Conservation (phyloP, 2,113 vertebrate genomes). For the Azemiops feae region DNA sequence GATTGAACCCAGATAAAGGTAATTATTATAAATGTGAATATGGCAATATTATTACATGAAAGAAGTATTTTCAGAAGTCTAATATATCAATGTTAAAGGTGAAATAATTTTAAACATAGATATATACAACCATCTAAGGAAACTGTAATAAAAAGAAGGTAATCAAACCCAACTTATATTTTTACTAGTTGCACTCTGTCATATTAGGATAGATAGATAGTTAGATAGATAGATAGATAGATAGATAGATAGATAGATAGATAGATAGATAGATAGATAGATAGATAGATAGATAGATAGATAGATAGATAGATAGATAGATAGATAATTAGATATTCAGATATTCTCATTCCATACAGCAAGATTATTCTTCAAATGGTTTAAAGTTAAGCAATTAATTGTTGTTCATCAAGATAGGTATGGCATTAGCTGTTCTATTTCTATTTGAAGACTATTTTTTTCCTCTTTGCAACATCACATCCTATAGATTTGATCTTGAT, state of each 20-base stretch:
- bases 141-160: neutral
- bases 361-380: neutral
- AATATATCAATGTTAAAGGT: neutral
- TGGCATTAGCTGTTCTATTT: neutral
- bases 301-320: neutral
- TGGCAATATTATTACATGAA: neutral
- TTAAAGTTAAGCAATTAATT: neutral
- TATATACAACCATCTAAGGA: neutral
- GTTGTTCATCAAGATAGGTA: neutral
- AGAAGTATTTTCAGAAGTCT: neutral
- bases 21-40: neutral
- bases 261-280: no score
- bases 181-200: neutral
- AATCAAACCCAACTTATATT: neutral
- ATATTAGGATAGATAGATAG: neutral
- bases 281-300: no score
- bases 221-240: neutral
- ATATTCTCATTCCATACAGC: neutral
- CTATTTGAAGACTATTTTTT: neutral
- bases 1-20: neutral
- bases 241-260: no score
- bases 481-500: neutral
- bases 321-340: neutral
- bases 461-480: neutral
- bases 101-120: neutral